phyloP scores from a whole-genome alignment of 2,113 vertebrate genomes.

The Peromyscus maniculatus region DNA sequence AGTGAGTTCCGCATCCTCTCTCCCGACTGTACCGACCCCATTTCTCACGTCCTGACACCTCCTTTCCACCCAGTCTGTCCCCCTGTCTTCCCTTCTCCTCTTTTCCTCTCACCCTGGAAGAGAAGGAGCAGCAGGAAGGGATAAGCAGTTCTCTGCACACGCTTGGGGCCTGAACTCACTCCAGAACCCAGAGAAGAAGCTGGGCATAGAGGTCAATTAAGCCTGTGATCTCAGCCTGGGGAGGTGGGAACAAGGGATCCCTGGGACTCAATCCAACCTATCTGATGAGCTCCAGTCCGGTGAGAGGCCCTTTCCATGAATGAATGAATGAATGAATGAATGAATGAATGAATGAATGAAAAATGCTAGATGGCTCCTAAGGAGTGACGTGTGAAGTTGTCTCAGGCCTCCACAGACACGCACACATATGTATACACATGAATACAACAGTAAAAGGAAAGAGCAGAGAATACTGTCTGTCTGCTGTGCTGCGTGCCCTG shows the following conservation, averaged over 20 bases:
- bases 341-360: not conserved
- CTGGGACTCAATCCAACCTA: not conserved
- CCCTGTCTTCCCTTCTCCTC: not conserved
- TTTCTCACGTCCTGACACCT: too few species aligned
- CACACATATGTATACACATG: not conserved
- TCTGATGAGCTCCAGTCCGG: not conserved
- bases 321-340: too few species aligned
- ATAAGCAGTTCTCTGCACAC: not conserved
- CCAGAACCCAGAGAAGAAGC: not conserved
- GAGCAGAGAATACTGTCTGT: not conserved
- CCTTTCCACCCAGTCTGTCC: not conserved
- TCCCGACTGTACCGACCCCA: not conserved
- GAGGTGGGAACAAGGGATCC: not conserved
- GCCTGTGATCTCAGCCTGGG: not conserved
- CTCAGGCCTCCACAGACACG: not conserved
- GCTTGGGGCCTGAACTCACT: not conserved
- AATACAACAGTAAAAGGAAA: not conserved
- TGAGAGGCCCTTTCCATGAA: not conserved
- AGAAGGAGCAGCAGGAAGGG: not conserved
- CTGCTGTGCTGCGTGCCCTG: not conserved
- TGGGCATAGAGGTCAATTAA: not conserved
- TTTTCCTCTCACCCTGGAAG: not conserved
- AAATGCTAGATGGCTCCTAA: too few species aligned
- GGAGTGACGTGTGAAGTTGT: not conserved
- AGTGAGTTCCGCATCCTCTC: not conserved